phyloP scores from a whole-genome alignment of 2,113 vertebrate species.

The Chaenogobius annularis region DNA sequence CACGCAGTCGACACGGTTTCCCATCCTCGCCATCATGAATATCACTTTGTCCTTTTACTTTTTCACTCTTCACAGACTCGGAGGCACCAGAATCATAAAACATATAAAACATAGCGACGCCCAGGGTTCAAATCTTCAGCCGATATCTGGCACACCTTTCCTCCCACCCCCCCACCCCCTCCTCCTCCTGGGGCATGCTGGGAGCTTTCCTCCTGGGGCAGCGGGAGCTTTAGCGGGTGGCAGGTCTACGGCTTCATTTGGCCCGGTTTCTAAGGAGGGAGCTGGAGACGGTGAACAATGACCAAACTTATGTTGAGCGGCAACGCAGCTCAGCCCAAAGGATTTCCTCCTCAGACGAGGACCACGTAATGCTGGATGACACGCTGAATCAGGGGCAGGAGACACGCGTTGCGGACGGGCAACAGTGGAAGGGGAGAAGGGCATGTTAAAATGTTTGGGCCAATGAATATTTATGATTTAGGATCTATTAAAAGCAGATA shows the following conservation, averaged over 20 bases:
- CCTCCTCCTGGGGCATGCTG: slow-evolving; percentile 29
- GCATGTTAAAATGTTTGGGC: neutral
- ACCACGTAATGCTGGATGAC: slow-evolving; percentile 64
- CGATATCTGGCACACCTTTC: slow-evolving; percentile 31
- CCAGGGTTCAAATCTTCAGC: neutral
- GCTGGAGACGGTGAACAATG: slow-evolving; percentile 70
- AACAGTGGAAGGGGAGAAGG: slow-evolving; percentile 21
- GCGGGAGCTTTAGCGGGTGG: slow-evolving; percentile 40
- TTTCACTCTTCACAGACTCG: neutral
- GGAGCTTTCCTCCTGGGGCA: slow-evolving; percentile 33
- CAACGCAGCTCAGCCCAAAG: slow-evolving; percentile 57
- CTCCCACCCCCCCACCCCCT: neutral
- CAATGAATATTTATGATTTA: slow-evolving; percentile 1
- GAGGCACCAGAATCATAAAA: slow-evolving; percentile 1
- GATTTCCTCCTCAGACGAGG: slow-evolving; percentile 71
- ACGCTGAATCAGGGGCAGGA: slow-evolving; percentile 51
- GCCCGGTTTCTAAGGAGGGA: slow-evolving; percentile 13
- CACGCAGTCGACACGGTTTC: neutral
- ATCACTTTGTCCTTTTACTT: neutral
- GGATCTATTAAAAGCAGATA: neutral
- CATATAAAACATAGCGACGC: slow-evolving; percentile 4
- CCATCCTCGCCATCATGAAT: neutral
- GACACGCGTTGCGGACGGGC: slow-evolving; percentile 24
- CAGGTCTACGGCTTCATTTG: slow-evolving; percentile 39
- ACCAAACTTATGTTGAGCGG: slow-evolving; percentile 71